Base-by-base conservation (phyloP, 2,888 invertebrate genomes). In the Metalampra italica region DNA sequence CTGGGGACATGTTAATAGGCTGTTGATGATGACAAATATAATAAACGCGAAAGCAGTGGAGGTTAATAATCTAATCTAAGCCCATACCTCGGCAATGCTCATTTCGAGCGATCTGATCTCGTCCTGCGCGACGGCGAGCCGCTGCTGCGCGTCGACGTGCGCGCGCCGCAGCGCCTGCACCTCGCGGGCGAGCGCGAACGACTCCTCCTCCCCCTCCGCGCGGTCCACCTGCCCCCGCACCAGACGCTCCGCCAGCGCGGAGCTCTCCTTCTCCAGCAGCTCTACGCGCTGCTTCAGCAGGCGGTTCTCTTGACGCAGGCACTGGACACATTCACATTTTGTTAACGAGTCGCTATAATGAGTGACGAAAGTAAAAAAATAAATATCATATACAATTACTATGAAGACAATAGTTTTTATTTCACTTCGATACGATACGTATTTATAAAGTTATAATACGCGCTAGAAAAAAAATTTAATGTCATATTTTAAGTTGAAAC, bases 201-300 rank as follows among this genome's bases (percentile, higher is more conserved):
- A 93, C 7, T 96, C 97, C 85, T 98, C 98, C 59, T 97, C 98
- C 52, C 98, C 98, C 76, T 98, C 97, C 0, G 98, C 98, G 5
- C 97, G 91, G 52, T 96, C 97, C 39, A 98, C 97, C 84, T 99
- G 99, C 2, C 97, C 97, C 15, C 95, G 92, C 9, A 98, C 97
- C 55, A 98, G 90, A 50, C 97, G 91, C 81, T 98, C 98, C 0
- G 99, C 99, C 52, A 99, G 84, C 48, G 97, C 96, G 5, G 97
- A 96, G 47, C 97, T 98, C 75, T 97, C 97, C 47, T 96, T 97
- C 82, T 99, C 99, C 47, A 99, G 88, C 57, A 98, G 93, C 71
- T 98, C 98, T 59, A 98, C 98, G 51, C 98, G 91, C 73, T 99
- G 98, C 56, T 97, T 93, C n/a, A 99, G 90, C 47, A 99, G 91